These are phyloP conservation scores for Bubo bubo DNA, from an alignment of 2,113 vertebrate genomes.

Conservation along the genomic window DNA sequence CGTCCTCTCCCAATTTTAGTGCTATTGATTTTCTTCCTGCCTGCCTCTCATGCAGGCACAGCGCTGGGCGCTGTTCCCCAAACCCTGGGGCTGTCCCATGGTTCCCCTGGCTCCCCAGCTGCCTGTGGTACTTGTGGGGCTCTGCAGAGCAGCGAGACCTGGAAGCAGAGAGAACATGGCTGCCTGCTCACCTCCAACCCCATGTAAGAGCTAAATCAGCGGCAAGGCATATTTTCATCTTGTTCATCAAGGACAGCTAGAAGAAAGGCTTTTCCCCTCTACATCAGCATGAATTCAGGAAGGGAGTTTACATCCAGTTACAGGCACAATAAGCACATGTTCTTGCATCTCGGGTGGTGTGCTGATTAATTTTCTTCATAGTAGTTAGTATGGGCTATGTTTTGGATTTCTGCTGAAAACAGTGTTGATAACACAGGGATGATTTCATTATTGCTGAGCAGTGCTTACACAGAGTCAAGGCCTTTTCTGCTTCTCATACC, in stretches of 20 bases:
- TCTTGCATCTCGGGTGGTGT: not conserved
- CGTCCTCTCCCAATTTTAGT: not conserved
- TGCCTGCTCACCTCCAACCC: not conserved
- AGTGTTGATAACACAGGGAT: too few species aligned
- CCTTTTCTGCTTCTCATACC: too few species aligned
- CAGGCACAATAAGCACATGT: not conserved
- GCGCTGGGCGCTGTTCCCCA: not conserved
- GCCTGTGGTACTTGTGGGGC: fast-evolving
- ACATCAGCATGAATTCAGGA: not conserved
- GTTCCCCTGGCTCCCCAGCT: not conserved
- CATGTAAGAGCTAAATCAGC: not conserved
- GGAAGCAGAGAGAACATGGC: not conserved
- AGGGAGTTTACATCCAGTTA: not conserved
- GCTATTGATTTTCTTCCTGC: not conserved
- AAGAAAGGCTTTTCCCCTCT: not conserved
- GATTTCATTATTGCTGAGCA: too few species aligned
- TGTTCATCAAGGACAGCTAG: fast-evolving
- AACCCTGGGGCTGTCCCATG: not conserved
- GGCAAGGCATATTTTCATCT: not conserved
- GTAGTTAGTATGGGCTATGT: too few species aligned
- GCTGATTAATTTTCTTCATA: too few species aligned
- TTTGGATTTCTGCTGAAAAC: too few species aligned
- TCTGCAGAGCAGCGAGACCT: not conserved
- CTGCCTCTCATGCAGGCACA: not conserved
- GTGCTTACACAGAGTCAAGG: too few species aligned